Conservation (phyloP, 2,797 vertebrate species). For the Dipus sagitta region DNA sequence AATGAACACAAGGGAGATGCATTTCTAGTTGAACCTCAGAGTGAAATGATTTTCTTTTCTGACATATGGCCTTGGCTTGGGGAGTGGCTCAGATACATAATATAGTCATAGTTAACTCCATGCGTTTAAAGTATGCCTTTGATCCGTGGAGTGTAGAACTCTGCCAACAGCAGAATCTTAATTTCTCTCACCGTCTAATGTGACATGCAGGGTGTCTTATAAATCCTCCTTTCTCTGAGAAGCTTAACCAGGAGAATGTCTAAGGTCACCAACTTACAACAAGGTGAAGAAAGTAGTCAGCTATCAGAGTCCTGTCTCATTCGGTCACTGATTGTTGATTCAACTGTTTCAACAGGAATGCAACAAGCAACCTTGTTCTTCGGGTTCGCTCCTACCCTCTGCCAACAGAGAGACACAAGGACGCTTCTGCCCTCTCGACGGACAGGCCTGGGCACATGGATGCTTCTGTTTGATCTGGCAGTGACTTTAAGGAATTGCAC, state of each 20-base stretch:
- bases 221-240: slow-evolving; percentile 40
- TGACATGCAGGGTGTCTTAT: slow-evolving; percentile 34
- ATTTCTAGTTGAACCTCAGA: slow-evolving; percentile 14
- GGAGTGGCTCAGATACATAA: slow-evolving; percentile 47
- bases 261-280: slow-evolving; percentile 59
- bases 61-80: slow-evolving; percentile 54
- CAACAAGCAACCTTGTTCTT: slow-evolving; percentile 32
- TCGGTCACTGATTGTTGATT: slow-evolving; percentile 41
- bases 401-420: not conserved
- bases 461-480: not conserved
- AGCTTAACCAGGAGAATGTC: slow-evolving; percentile 44
- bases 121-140: slow-evolving; percentile 66
- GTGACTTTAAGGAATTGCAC: slow-evolving; percentile 11
- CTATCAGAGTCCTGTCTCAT: slow-evolving; percentile 36
- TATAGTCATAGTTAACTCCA: slow-evolving; percentile 55
- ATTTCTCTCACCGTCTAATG: slow-evolving; percentile 54
- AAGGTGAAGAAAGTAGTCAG: slow-evolving; percentile 55
- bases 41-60: slow-evolving; percentile 7
- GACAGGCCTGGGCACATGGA: not conserved
- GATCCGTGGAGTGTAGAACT: slow-evolving; percentile 50
- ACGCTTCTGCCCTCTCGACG: no score
- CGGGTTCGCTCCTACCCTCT: slow-evolving; percentile 9
- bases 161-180: slow-evolving; percentile 46
- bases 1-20: slow-evolving; percentile 36
- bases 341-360: slow-evolving; percentile 8